A percentile compares a stretch with the other conserved stretches of the same genome.
Evolutionary conservation across 2,888 invertebrate species (phyloP).

Genomic region (Eugnorisma glareosa): DNA sequence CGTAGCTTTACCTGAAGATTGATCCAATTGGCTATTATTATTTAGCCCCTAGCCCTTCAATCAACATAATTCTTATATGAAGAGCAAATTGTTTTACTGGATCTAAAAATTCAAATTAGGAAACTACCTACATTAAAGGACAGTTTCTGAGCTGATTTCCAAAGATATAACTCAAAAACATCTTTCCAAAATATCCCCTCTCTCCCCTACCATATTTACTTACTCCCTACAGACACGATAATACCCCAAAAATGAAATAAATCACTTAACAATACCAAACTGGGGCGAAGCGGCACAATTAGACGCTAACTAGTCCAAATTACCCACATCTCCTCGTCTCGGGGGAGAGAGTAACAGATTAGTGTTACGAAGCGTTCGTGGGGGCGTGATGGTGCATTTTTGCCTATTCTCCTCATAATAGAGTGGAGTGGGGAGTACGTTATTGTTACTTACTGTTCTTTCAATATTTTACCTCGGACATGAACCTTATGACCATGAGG

Average conservation of each 20-base stretch:
- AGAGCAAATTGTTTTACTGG: not conserved
- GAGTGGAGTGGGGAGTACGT: conserved; percentile 23
- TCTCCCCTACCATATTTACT: conserved; percentile 43
- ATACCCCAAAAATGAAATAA: conserved; percentile 62
- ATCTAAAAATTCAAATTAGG: not conserved
- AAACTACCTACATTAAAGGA: not conserved
- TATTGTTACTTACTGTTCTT: conserved; percentile 12
- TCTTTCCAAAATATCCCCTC: not conserved
- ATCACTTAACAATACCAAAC: conserved; percentile 63
- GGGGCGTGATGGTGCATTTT: conserved; percentile 74
- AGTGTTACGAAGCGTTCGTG: conserved; percentile 66
- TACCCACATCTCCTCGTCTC: conserved; percentile 71
- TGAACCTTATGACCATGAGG: not conserved
- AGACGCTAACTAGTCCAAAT: conserved; percentile 70
- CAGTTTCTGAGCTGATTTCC: not conserved
- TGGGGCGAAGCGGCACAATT: conserved; percentile 71
- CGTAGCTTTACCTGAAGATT: no score
- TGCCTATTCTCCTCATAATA: conserved; percentile 69
- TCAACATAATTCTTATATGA: not conserved
- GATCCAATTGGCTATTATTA: no score
- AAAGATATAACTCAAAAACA: not conserved
- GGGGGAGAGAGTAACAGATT: conserved; percentile 59
- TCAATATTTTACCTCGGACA: not conserved
- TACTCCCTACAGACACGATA: conserved; percentile 57
- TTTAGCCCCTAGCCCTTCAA: not conserved